Evolutionary conservation across 2,888 invertebrate species (phyloP).

Genomic region (Pocota personata): DNA sequence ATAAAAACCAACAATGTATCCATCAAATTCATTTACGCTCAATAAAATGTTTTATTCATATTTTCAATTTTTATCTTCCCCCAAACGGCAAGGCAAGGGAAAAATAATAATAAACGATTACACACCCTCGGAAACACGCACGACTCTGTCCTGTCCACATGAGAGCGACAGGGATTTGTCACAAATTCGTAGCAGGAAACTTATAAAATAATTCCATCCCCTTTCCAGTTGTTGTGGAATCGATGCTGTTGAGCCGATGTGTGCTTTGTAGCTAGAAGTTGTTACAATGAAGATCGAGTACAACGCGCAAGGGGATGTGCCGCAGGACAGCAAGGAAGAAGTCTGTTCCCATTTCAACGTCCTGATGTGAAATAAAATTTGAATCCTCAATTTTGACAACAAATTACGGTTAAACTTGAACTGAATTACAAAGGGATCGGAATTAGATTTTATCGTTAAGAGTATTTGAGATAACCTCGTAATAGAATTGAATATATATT

Average conservation of each 20-base stretch:
- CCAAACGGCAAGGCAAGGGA: background rate
- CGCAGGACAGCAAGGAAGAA: constrained; percentile 61
- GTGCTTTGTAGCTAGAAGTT: constrained; percentile 30
- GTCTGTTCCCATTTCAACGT: constrained; percentile 64
- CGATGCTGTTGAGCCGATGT: constrained; percentile 28
- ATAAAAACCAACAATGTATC: constrained; percentile 45
- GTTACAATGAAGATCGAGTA: constrained; percentile 55
- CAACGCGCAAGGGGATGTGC: constrained; percentile 47
- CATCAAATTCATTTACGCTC: constrained; percentile 61
- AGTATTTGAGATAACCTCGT: constrained; percentile 75
- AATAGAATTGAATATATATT: constrained; percentile 71
- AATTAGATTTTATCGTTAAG: constrained; percentile 81
- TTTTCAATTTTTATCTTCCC: constrained; percentile 35
- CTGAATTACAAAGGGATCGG: constrained; percentile 78
- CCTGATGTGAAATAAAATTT: constrained; percentile 64
- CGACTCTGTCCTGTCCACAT: constrained; percentile 25
- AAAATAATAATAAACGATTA: constrained; percentile 46
- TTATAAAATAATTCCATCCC: constrained; percentile 43
- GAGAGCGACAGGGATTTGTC: constrained; percentile 34
- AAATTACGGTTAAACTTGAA: constrained; percentile 76
- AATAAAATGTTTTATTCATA: constrained; percentile 68
- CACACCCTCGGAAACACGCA: constrained; percentile 38
- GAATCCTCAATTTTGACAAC: constrained; percentile 74
- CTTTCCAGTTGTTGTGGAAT: constrained; percentile 19
- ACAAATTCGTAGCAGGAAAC: constrained; percentile 32